Base-by-base conservation (phyloP, 2,797 vertebrate genomes). In the Crenichthys baileyi region DNA sequence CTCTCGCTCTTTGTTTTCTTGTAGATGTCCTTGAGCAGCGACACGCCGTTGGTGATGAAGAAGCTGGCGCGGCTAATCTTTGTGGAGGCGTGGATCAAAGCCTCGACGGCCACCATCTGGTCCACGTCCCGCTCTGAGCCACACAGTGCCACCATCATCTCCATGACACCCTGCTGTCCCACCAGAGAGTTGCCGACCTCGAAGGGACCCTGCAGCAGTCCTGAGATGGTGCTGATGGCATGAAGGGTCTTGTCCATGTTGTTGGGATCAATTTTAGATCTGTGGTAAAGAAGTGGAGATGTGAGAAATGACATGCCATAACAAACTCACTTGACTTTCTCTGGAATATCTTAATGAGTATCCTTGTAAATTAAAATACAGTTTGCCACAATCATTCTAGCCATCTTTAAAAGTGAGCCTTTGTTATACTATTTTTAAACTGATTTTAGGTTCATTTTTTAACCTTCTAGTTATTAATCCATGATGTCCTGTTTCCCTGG, bases 131-230 rank as follows among this genome's bases (percentile, higher is more conserved):
- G 96, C 72, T 99, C 97, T 0, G 98, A 99, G 70, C 95, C 95
- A 3, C 98, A 99, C 77, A 99, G 94, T 0, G 97, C 97, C n/a
- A 99, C 98, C 98, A 99, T 99, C 97, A 99, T 98, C 91, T 99
- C 98, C 98, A 99, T 98, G 78, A 99, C 95, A 0, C 98, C 98
- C 85, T 98, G 97, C 80, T 92, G 93, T 72, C 97, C 97, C 18
- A 97, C 94, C 20, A 99, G 90, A 67, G 95, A 90, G 72, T 99
- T 99, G 36, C 98, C 98, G 1, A 99, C 95, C 9, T 99, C 98
- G n/a, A 97, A 98, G 0, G 98, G 98, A 16, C 98, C 98, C 91
- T 99, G 98, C 83, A 99, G 94, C 81, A 99, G 84, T 0, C 98
- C 98, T 12, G 98, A 99, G 84, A 99, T 96, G 0, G 94, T 93